Conservation (phyloP, 2,113 vertebrate species). For the Ceyx cyanopectus region DNA sequence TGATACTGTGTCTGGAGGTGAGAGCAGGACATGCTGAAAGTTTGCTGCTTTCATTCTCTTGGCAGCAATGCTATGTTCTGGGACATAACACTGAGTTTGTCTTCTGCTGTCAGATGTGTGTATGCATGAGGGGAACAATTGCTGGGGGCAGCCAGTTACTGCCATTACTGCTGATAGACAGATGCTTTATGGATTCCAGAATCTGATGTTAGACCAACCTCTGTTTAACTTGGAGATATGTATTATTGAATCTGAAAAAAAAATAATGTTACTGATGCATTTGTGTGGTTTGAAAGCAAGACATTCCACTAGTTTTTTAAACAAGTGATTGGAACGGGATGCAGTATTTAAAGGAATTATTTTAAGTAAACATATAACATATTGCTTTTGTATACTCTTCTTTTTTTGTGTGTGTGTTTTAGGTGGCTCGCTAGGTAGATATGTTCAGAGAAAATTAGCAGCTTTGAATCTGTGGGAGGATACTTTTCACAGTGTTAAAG, state of each 20-base stretch:
- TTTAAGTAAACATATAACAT: not conserved
- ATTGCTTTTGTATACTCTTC: not conserved
- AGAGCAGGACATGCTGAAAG: not conserved
- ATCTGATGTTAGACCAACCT: not conserved
- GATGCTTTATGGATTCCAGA: not conserved
- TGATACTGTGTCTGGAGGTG: not conserved
- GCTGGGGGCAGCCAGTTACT: not conserved
- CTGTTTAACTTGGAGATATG: not conserved
- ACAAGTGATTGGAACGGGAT: not conserved
- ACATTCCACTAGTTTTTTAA: not conserved
- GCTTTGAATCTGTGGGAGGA: constrained; percentile 88
- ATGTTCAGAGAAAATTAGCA: constrained; percentile 90
- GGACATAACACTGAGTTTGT: not conserved
- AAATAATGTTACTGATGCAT: not conserved
- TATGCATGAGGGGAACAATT: not conserved
- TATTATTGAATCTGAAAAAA: not conserved
- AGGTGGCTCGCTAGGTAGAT: constrained; percentile 90
- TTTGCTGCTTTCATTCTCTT: not conserved
- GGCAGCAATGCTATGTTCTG: not conserved
- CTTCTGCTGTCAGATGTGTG: not conserved
- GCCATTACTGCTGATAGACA: not conserved
- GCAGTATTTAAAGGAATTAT: not conserved
- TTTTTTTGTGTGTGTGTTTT: not conserved
- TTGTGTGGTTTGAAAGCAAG: not conserved
- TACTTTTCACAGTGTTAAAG: constrained; percentile 85